Evolutionary conservation across 2,888 invertebrate species (phyloP), one percentile per base, ranked within the genome.

Genomic region (Caradrina clavipalpis): DNA sequence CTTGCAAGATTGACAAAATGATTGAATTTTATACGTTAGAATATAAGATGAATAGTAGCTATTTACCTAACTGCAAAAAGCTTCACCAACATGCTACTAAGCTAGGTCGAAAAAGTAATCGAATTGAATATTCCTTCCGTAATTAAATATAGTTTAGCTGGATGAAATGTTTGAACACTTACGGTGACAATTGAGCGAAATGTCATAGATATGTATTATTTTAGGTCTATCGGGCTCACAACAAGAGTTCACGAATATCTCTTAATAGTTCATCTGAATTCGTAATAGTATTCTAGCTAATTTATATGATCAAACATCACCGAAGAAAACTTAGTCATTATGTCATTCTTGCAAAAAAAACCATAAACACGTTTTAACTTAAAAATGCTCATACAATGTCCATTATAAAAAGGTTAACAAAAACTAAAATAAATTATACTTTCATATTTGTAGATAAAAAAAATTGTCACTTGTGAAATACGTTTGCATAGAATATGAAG

Each of bases 1-100:
- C 45, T 70, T 63, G 71, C 76, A 80, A 80, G 80, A 78, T 76
- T 76, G 77, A 62, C 81, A 78, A 51, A 78, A 80, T 66, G 62
- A 60, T 47, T 11, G 10, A 50, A 26, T 53, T 45, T 39, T 13
- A 35, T 17, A 19, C 11, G n/a, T 55, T 58, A 31, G 2, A 68
- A 42, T 73, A 31, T 63, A 1, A 1, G 11, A 11, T 45, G 7
- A 5, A 15, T 3, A 26, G 26, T 26, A 26, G 17, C 21, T n/a
- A 10, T 15, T 17, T 42, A 13, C n/a, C n/a, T 5, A 56, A 21
- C n/a, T 53, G 22, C 21, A 10, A 4, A n/a, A 67, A 17, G n/a
- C 11, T 21, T 47, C 2, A 1, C 4, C 2, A 15, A 49, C 15
- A 31, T 35, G 8, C 8, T 35, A 8, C 6, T 35, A 6, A 31